Percentiles rank a stretch among this genome's conserved stretches.
Conservation (phyloP, 2,888 invertebrate genomes). For the Mamestra brassicae region DNA sequence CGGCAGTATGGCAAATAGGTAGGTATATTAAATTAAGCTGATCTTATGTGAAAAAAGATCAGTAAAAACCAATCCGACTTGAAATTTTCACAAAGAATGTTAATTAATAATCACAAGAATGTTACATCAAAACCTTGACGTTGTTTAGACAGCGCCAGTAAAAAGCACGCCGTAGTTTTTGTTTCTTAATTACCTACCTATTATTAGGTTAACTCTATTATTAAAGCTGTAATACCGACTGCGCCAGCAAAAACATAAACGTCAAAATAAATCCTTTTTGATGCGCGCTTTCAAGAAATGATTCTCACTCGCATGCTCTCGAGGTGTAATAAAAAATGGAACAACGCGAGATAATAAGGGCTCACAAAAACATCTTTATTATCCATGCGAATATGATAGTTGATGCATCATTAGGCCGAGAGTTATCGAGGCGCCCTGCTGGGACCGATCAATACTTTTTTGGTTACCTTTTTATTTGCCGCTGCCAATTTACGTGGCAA, state of each 20-base stretch:
- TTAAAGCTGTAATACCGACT: conserved; percentile 32
- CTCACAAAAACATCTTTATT: conserved; percentile 74
- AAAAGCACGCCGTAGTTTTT: conserved; percentile 52
- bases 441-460: conserved; percentile 76
- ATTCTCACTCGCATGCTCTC: conserved; percentile 45
- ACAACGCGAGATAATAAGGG: conserved; percentile 60
- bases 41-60: conserved; percentile 18
- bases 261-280: conserved; percentile 59
- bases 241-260: conserved; percentile 48
- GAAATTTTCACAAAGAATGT: conserved; percentile 24
- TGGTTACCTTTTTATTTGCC: conserved; percentile 65
- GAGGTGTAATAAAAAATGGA: conserved; percentile 63
- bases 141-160: conserved; percentile 51
- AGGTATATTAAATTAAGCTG: conserved; percentile 1
- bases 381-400: conserved; percentile 70
- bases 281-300: conserved; percentile 46
- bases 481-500: conserved; percentile 68
- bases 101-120: conserved; percentile 36
- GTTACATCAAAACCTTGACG: conserved; percentile 48
- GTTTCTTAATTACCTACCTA: conserved; percentile 55
- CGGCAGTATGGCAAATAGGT: not conserved
- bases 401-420: conserved; percentile 71
- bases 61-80: conserved; percentile 30
- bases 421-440: conserved; percentile 72
- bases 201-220: conserved; percentile 54